phyloP scores from a whole-genome alignment of 2,797 vertebrate species.

The Gadopsis marmoratus region DNA sequence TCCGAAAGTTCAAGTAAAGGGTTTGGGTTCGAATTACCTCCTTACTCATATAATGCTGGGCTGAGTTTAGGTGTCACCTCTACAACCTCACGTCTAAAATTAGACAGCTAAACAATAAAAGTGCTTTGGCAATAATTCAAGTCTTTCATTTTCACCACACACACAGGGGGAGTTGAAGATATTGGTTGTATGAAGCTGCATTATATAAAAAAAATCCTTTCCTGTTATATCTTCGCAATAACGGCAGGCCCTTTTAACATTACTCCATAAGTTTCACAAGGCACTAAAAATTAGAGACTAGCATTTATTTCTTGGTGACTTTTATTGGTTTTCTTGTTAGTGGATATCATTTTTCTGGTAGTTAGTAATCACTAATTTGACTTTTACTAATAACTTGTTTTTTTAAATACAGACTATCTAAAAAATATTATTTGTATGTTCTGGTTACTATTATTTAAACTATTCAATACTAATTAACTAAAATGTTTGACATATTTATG shows the following conservation, averaged over 20 bases:
- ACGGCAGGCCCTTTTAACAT: constrained; percentile 24
- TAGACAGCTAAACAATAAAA: constrained; percentile 69
- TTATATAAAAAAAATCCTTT: constrained; percentile 10
- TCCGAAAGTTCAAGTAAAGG: constrained; percentile 73
- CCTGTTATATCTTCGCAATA: constrained; percentile 22
- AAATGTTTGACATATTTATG: not conserved
- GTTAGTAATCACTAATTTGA: not conserved
- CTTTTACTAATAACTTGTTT: not conserved
- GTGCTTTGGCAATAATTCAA: constrained; percentile 86
- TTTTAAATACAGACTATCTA: not conserved
- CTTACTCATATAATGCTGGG: constrained; percentile 44
- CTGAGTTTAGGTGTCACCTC: constrained; percentile 41
- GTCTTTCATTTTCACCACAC: constrained; percentile 74
- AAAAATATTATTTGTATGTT: not conserved
- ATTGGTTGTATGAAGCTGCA: constrained; percentile 41
- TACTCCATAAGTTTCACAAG: constrained; percentile 34
- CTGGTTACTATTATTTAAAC: not conserved
- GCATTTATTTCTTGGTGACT: not conserved
- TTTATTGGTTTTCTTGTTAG: constrained; percentile 2
- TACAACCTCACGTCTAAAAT: constrained; percentile 38
- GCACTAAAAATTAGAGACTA: constrained; percentile 14
- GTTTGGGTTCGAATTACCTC: constrained; percentile 47
- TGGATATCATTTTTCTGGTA: not conserved
- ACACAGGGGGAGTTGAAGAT: constrained; percentile 49
- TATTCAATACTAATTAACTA: not conserved